Base-by-base conservation (phyloP, 2,888 invertebrate species). In the Ophion slaviceki region DNA sequence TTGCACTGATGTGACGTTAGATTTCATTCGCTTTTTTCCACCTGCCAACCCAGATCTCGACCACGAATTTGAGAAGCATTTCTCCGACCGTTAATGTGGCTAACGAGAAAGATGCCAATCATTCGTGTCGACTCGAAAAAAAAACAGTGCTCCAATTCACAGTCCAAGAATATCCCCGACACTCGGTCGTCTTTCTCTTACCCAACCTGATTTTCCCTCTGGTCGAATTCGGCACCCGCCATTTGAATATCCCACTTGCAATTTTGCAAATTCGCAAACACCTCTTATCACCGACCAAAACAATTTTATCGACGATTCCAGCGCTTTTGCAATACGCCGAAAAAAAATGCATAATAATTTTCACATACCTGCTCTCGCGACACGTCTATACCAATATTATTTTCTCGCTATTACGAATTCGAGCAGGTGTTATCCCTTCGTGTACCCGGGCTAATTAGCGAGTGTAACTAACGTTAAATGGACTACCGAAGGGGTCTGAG, bases 391-490 rank as follows among this genome's bases (percentile, higher is more conserved):
- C 40, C 40, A 8, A 40, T 40, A 40, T 40, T 40, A 40, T 10
- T 24, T 32, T 59, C 36, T 72, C 24, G 32, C 17, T 32, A 10
- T 57, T 66, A 80, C 64, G 66, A 61, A 10, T 45, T 24, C 32
- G 36, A 45, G 45, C 53, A 47, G 47, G 11, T 1, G 53, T 57
- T 53, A 0, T 32, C 28, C 47, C 70, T 28, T 28, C 24, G 4
- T 24, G 10, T 20, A 14, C 20, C 24, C 45, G 24, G 40, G 24
- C 68, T 68, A 40, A 53, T 53, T 53, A 28, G 53, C 28, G 8
- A 71, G 45, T 47, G 17, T 53, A 57, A 28, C 24, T 10, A 57
- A 47, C 28, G 70, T 45, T 62, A 70, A 70, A 70, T 62, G 45
- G 28, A n/a, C 40, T 66, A 57, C 64, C 71, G 57, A 20, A 53